These are phyloP conservation scores for Holocentrus rufus DNA, from an alignment of 2,797 vertebrate species.

Conservation along the genomic window DNA sequence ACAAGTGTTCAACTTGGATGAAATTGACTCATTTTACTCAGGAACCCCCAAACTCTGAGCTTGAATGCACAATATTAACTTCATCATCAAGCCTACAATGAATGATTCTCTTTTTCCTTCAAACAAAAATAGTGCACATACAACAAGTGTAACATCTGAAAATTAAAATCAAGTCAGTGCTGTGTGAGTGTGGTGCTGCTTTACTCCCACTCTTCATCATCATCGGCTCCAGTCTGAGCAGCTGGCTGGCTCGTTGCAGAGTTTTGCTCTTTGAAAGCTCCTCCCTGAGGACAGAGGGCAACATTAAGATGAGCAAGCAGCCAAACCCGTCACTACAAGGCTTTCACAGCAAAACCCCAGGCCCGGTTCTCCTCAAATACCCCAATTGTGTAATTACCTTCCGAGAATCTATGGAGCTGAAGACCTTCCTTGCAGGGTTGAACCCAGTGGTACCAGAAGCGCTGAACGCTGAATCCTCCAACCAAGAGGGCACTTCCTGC, in stretches of 20 bases:
- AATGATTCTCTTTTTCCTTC: background rate
- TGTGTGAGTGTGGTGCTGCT: background rate
- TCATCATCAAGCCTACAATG: background rate
- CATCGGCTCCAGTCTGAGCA: conserved; percentile 6
- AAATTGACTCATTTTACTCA: background rate
- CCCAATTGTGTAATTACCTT: conserved; percentile 76
- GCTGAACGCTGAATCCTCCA: conserved; percentile 87
- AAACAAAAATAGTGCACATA: conserved; percentile 33
- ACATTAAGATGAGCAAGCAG: background rate
- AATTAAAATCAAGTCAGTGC: conserved; percentile 15
- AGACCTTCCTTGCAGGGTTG: conserved; percentile 64
- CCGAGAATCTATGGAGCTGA: conserved; percentile 80
- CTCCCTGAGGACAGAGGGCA: background rate
- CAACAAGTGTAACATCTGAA: conserved; percentile 24
- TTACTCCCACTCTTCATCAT: conserved; percentile 65
- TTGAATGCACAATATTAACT: background rate
- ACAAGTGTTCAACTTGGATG: background rate
- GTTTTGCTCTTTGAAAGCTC: conserved; percentile 8
- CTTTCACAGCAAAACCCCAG: too few species aligned
- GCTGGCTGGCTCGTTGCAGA: background rate
- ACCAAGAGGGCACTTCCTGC: conserved; percentile 91
- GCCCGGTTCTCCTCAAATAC: too few species aligned
- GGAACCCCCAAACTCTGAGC: conserved; percentile 1
- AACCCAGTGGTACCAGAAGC: conserved; percentile 58
- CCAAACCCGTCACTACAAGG: background rate